phyloP scores from a whole-genome alignment of 2,888 invertebrate genomes.

The Pilophorus perplexus region DNA sequence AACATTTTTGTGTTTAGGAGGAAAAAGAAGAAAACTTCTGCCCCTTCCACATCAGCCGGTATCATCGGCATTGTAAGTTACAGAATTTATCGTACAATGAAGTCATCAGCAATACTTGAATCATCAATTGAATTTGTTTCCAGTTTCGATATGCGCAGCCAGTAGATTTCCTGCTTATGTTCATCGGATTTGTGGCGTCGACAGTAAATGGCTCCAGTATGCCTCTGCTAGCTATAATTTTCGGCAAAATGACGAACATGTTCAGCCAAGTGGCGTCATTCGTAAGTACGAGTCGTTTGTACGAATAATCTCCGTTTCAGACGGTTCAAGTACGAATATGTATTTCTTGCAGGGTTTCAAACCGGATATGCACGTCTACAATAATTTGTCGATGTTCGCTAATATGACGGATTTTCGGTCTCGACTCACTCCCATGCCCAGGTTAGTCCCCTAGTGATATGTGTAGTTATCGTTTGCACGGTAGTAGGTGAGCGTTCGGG shows the following conservation, averaged over 20 bases:
- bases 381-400: not conserved
- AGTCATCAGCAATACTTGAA: not conserved
- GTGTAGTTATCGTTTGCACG: no score
- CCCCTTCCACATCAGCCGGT: not conserved
- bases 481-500: no score
- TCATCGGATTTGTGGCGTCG: conserved; percentile 52
- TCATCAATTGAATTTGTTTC: not conserved
- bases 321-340: no score
- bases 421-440: not conserved
- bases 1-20: conserved; percentile 8
- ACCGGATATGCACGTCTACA: conserved; percentile 22
- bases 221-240: conserved; percentile 56
- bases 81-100: not conserved
- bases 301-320: no score
- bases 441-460: no score
- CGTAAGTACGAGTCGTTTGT: no score
- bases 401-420: not conserved
- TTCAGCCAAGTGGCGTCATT: conserved; percentile 52
- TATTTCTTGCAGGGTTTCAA: conserved; percentile 23
- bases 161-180: conserved; percentile 51
- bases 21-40: conserved; percentile 36
- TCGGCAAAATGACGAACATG: conserved; percentile 57
- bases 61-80: conserved; percentile 34
- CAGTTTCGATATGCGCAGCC: conserved; percentile 53
- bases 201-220: conserved; percentile 56